Base-by-base conservation (phyloP, 2,797 vertebrate genomes). In the Alexandromys oeconomus region DNA sequence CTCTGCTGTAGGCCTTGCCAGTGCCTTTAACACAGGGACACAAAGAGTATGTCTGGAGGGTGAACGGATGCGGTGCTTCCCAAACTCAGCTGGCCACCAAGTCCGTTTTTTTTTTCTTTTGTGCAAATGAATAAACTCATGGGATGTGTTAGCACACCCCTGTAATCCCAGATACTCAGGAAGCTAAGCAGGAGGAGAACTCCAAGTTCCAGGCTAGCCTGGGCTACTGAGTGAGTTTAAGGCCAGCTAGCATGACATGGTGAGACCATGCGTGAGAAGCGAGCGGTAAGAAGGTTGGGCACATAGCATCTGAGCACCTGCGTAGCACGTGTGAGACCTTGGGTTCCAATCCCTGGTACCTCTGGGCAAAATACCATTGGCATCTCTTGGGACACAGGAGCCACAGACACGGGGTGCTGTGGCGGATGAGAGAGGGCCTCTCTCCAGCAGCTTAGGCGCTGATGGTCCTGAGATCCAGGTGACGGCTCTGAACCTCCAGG, bases 381-480 rank as follows among this genome's bases (percentile, higher is more conserved):
- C 6, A 15, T 34, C 34, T 88, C 77, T 57, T 1, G 29, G 79
- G 87, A 88, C 65, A 7, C 57, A 17, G 43, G 11, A 46, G 21
- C 21, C 5, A 25, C 0, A 1, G 11, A 57, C 59, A 23, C 31
- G 19, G 73, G 40, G 19, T 31, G 59, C 81, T 43, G 0, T 40
- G 81, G 65, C 7, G 9, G 34, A 57, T 37, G 13, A 0, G n/a
- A 87, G 67, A 37, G 65, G 65, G 63, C 12, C 19, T 67, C 82
- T 27, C 23, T 13, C 12, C 31, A 27, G 25, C 21, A 69, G 82
- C 63, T 51, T 46, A 86, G 46, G 19, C 48, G 29, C 48, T 40
- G 43, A 34, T 59, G 65, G 14, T 27, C 31, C 51, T 92, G 57
- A 46, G 15, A 17, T 13, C 34, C 63, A 15, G 12, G 78, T 27